Conservation (phyloP, 64 coral and sea anemone genomes). For the Catalaphyllia jardinei region DNA sequence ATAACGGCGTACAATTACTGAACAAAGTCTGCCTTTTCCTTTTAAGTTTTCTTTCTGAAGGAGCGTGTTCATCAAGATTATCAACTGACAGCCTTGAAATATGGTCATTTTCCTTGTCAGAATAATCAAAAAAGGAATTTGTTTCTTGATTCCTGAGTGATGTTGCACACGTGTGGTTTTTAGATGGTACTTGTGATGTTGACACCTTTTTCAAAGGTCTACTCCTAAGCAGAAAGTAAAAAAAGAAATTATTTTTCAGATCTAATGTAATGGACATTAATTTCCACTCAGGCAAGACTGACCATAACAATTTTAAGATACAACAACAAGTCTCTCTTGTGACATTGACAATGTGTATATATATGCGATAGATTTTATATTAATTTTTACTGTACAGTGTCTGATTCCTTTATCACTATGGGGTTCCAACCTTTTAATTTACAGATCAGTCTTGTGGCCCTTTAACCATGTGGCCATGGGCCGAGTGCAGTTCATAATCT, state of each 20-base stretch:
- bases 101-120: slow-evolving; percentile 18
- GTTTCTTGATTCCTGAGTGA: background rate
- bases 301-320: too few relatives aligned
- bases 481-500: too few relatives aligned
- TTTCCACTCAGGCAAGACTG: too few relatives aligned
- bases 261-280: too few relatives aligned
- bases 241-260: background rate
- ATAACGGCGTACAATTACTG: background rate
- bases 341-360: too few relatives aligned
- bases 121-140: background rate
- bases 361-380: too few relatives aligned
- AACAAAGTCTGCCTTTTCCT: slow-evolving; percentile 17
- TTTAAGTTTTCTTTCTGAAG: background rate
- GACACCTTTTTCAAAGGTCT: background rate
- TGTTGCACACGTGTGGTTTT: background rate
- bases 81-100: background rate
- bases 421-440: too few relatives aligned
- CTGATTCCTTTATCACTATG: too few relatives aligned
- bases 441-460: too few relatives aligned
- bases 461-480: too few relatives aligned
- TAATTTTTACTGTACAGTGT: too few relatives aligned
- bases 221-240: background rate
- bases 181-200: background rate
- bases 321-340: too few relatives aligned
- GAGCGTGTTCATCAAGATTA: background rate